phyloP scores from a whole-genome alignment of 2,888 invertebrate genomes.

The Agonopterix arenella region DNA sequence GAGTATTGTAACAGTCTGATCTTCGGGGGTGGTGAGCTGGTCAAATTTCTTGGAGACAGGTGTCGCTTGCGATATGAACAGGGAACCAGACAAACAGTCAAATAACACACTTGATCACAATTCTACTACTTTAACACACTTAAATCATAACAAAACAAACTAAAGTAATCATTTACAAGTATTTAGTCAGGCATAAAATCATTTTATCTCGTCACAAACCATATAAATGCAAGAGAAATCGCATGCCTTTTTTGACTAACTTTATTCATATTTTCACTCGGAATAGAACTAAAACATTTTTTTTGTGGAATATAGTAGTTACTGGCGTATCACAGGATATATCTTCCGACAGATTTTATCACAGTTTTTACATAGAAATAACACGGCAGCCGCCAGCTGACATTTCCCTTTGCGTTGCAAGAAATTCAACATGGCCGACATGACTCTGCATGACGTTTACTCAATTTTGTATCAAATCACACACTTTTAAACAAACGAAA shows the following conservation, averaged over 20 bases:
- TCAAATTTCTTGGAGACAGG: slow-evolving; percentile 41
- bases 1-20: slow-evolving; percentile 20
- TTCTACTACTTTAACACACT: slow-evolving; percentile 51
- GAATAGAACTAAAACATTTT: slow-evolving; percentile 29
- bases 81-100: slow-evolving; percentile 32
- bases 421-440: slow-evolving; percentile 75
- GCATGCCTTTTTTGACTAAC: slow-evolving; percentile 62
- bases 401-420: slow-evolving; percentile 75
- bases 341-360: slow-evolving; percentile 41
- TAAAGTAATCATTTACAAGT: slow-evolving; percentile 47
- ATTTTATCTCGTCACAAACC: slow-evolving; percentile 71
- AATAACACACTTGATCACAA: slow-evolving; percentile 41
- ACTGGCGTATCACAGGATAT: slow-evolving; percentile 36
- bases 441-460: slow-evolving; percentile 64
- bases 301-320: slow-evolving; percentile 29
- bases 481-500: not conserved
- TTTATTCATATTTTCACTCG: slow-evolving; percentile 64
- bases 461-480: slow-evolving; percentile 30
- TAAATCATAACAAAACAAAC: slow-evolving; percentile 53
- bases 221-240: slow-evolving; percentile 73
- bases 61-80: slow-evolving; percentile 27
- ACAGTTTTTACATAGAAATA: slow-evolving; percentile 56
- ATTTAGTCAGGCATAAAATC: slow-evolving; percentile 45
- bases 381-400: slow-evolving; percentile 71
- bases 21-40: slow-evolving; percentile 35